Evolutionary conservation across 2,888 invertebrate species (phyloP), one percentile per base, ranked within the genome.

Genomic region (Mongoloraphidia duomilia): DNA sequence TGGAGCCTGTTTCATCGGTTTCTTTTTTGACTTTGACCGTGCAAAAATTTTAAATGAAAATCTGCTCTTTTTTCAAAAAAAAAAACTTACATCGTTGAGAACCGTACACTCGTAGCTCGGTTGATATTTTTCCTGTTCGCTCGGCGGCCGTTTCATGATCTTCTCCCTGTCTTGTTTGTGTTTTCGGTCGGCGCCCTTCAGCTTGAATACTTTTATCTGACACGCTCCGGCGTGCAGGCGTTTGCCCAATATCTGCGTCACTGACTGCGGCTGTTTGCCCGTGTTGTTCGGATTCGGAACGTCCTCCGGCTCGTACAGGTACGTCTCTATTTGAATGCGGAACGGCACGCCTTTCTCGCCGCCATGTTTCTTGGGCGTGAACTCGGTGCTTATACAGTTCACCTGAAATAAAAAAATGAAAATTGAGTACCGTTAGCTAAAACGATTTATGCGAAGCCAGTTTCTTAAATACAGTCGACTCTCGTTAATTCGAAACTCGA

Each of bases 321-420:
- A 85, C 0, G 94, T 94, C 71, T 95, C 95, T 56, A 96, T 86
- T 70, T 94, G 93, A 54, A 95, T 84, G 44, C 95, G 80, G 71
- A 96, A 96, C 0, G 95, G 95, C 0, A 96, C 95, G 0, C 96
- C 96, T 63, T 96, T 96, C 69, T 96, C 96, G 1, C 96, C 96
- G 44, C 96, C 96, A 67, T 96, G 95, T 63, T 95, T 95, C 66
- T 94, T 95, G 0, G 93, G 90, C 0, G 96, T 96, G 65, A 96
- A 96, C 70, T 96, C 96, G 0, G 96, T 96, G 53, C 94, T 94
- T 60, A 96, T 96, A 67, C 94, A 95, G 69, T 96, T 92, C 44
- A 89, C 84, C 87, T 86, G 63, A 5, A 64, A 63, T 26, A 6
- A 49, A 34, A 52, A 55, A 36, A 51, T 41, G 47, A 11, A 17